phyloP scores from a whole-genome alignment of 2,888 invertebrate species.

The Eumacrocentrus americanus region DNA sequence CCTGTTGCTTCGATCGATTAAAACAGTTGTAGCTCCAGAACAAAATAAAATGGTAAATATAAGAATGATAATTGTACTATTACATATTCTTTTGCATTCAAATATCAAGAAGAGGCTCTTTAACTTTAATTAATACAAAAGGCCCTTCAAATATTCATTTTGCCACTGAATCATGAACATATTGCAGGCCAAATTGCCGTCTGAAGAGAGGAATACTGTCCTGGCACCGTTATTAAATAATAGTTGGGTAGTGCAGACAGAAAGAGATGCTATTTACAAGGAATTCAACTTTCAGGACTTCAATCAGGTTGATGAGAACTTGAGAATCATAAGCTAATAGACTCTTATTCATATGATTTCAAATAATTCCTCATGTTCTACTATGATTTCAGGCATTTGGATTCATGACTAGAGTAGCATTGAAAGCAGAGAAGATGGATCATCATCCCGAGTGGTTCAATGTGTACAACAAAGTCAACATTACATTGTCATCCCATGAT shows the following conservation, averaged over 20 bases:
- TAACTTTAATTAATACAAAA: no score
- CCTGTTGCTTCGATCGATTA: neutral
- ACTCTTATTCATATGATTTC: slow-evolving; percentile 1
- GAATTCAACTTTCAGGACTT: slow-evolving; percentile 92
- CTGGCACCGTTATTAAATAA: slow-evolving; percentile 71
- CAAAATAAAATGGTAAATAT: slow-evolving; percentile 30
- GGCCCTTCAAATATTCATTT: no score
- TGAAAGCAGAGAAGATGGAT: slow-evolving; percentile 96
- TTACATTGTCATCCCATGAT: slow-evolving; percentile 93
- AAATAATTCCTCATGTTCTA: neutral
- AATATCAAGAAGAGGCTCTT: no score
- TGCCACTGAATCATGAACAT: neutral
- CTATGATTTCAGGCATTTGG: slow-evolving; percentile 78
- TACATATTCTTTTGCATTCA: no score
- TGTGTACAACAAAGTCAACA: slow-evolving; percentile 94
- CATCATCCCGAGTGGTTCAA: slow-evolving; percentile 99
- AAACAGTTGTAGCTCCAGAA: neutral
- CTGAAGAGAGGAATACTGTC: slow-evolving; percentile 70
- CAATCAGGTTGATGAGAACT: slow-evolving; percentile 71
- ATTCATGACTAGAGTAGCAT: slow-evolving; percentile 93
- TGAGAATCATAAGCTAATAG: neutral
- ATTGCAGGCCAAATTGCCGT: slow-evolving; percentile 72
- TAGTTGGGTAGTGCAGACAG: slow-evolving; percentile 79
- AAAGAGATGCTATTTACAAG: slow-evolving; percentile 94
- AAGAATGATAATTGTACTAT: no score